Conservation (phyloP, 2,113 vertebrate species). For the Cepphus grylle region DNA sequence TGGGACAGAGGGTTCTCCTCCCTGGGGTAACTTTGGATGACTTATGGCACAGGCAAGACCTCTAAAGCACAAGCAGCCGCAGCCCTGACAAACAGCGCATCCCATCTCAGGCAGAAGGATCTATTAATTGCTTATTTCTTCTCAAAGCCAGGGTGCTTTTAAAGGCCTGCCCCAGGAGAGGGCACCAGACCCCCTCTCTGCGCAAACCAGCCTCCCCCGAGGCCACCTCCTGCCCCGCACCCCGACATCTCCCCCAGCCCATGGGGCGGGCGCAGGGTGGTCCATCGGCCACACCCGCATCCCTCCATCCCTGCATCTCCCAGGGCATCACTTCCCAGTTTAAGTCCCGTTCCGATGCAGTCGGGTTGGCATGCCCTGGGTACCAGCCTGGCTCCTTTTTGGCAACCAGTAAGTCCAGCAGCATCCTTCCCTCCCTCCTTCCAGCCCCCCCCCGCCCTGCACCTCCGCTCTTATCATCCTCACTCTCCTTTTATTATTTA, state of each 20-base stretch:
- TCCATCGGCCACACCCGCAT: fast-evolving
- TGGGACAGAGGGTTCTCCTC: background rate
- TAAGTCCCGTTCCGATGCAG: fast-evolving
- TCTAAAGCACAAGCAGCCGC: background rate
- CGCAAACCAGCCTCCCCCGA: background rate
- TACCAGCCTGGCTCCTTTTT: background rate
- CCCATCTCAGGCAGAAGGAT: background rate
- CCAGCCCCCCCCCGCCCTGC: background rate
- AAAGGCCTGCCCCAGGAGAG: constrained; percentile 63
- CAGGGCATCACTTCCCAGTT: fast-evolving
- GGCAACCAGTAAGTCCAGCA: background rate
- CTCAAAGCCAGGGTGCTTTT: constrained; percentile 38
- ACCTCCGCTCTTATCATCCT: background rate
- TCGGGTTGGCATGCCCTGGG: fast-evolving
- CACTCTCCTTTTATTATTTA: background rate
- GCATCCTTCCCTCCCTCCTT: background rate
- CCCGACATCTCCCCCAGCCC: background rate
- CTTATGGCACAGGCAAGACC: background rate
- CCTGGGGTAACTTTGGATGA: background rate
- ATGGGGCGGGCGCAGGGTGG: fast-evolving
- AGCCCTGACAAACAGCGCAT: background rate
- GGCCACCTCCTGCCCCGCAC: background rate
- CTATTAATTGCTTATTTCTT: background rate
- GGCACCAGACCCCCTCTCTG: constrained; percentile 60
- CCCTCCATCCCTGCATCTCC: fast-evolving